Conservation (phyloP, 2,797 vertebrate genomes). For the Antennarius maculatus region DNA sequence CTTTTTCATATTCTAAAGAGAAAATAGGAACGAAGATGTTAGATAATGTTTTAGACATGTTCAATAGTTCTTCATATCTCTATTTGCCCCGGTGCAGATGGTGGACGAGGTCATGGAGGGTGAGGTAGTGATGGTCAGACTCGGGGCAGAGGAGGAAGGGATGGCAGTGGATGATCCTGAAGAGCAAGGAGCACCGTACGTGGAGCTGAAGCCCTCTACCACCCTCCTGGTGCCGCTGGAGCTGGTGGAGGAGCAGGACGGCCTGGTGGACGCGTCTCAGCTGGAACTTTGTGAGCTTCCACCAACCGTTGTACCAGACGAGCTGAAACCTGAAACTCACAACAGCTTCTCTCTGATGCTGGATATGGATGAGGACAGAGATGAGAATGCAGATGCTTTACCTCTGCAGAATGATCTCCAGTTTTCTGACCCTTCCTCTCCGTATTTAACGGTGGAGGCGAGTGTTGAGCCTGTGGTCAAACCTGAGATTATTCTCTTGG, state of each 20-base stretch:
- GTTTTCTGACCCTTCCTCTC: constrained; percentile 1
- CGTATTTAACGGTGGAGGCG: constrained; percentile 16
- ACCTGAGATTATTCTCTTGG: constrained; percentile 50
- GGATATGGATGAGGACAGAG: constrained; percentile 86
- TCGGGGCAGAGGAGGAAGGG: constrained; percentile 67
- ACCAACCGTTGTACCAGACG: constrained; percentile 69
- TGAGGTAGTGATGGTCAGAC: constrained; percentile 79
- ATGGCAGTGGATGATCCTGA: constrained; percentile 64
- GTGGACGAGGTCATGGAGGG: constrained; percentile 70
- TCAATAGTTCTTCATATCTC: no score
- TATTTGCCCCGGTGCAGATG: constrained; percentile 57
- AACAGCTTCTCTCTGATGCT: constrained; percentile 88
- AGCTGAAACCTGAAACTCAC: constrained; percentile 70
- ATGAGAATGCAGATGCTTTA: constrained; percentile 29
- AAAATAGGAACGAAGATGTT: no score
- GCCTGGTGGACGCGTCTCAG: constrained; percentile 66
- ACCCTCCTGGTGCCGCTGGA: constrained; percentile 82
- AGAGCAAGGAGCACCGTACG: constrained; percentile 71
- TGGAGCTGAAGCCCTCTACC: constrained; percentile 81
- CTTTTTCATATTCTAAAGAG: no score
- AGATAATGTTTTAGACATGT: no score
- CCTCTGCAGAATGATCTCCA: constrained; percentile 46
- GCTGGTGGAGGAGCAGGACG: constrained; percentile 79
- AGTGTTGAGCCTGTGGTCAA: constrained; percentile 27
- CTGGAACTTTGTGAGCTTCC: constrained; percentile 69